A percentile compares a stretch with the other conserved stretches of the same genome.
Evolutionary conservation across 1,140 invertebrate species (phyloP).

Genomic region (Tribolium castaneum): DNA sequence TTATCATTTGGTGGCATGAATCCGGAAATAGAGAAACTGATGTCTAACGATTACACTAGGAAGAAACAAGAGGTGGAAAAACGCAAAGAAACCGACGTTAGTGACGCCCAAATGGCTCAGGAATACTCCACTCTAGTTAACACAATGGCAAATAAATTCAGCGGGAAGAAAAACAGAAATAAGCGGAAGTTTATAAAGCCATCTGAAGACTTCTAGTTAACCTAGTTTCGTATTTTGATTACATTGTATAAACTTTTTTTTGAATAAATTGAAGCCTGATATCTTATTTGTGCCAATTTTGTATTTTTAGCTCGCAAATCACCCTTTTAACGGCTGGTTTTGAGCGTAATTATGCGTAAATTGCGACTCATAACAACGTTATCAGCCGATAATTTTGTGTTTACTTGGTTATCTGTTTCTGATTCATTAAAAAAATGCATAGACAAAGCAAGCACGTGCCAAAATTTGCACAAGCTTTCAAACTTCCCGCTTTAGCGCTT

Average conservation of each 20-base stretch:
- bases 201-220: constrained; percentile 41
- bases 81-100: constrained; percentile 73
- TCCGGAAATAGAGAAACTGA: constrained; percentile 83
- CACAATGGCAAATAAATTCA: constrained; percentile 65
- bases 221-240: neutral
- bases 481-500: neutral
- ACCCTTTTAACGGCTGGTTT: neutral
- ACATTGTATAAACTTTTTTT: neutral
- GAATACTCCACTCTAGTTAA: constrained; percentile 62
- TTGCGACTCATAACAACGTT: neutral
- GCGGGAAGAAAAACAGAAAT: constrained; percentile 56
- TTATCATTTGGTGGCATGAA: constrained; percentile 91
- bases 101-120: constrained; percentile 77
- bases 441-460: neutral
- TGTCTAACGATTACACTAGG: constrained; percentile 69
- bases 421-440: neutral
- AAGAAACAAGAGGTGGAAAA: constrained; percentile 63
- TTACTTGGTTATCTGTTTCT: neutral
- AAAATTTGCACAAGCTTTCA: neutral
- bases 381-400: neutral
- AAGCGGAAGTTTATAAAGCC: constrained; percentile 57
- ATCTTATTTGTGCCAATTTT: neutral
- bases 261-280: neutral
- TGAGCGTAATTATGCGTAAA: neutral
- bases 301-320: neutral